phyloP scores from a whole-genome alignment of 2,113 vertebrate species.

The Sturnira hondurensis region DNA sequence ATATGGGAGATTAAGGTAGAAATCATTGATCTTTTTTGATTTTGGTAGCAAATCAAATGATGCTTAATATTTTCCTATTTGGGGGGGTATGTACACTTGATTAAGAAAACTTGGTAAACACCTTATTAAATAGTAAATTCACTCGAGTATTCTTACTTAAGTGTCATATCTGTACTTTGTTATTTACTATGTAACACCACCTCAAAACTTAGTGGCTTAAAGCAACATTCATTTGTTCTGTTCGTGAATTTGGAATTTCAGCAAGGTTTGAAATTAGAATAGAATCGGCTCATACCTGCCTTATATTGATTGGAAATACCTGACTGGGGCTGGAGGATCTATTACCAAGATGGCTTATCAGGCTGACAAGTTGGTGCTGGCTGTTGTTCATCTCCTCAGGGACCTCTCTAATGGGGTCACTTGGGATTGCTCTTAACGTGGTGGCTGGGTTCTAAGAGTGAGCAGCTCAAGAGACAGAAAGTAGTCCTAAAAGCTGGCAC shows the following conservation, averaged over 20 bases:
- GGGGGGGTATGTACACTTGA: not conserved
- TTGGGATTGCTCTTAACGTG: not conserved
- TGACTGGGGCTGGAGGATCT: not conserved
- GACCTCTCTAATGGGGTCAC: not conserved
- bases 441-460: not conserved
- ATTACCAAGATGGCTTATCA: not conserved
- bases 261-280: not conserved
- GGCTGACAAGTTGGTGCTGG: not conserved
- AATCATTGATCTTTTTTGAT: not conserved
- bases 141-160: not conserved
- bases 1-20: slow-evolving; percentile 27
- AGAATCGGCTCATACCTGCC: not conserved
- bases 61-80: slow-evolving; percentile 1
- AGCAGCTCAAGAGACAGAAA: not conserved
- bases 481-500: not conserved
- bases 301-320: not conserved
- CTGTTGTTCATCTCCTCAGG: not conserved
- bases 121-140: not conserved
- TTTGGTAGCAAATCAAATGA: not conserved
- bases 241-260: not conserved
- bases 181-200: not conserved
- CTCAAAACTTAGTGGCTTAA: not conserved
- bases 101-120: not conserved
- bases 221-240: slow-evolving; percentile 7
- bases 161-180: not conserved